Base-by-base conservation (phyloP, 2,888 invertebrate genomes). In the Abscondita cerata region DNA sequence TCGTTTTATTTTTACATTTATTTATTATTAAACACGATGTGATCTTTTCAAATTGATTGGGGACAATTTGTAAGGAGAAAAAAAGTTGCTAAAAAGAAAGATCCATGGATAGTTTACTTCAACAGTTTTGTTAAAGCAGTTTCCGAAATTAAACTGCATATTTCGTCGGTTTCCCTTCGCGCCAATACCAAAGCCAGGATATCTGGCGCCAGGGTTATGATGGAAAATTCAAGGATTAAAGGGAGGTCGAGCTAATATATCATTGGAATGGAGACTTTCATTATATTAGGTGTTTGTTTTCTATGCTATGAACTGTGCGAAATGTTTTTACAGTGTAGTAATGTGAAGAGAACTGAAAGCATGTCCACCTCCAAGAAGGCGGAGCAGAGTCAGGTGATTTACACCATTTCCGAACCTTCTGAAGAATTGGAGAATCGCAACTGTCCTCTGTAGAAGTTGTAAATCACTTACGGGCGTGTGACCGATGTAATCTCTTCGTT, bases 221-320 rank as follows among this genome's bases (percentile, higher is more conserved):
- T 58, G 59, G 62, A 54, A 62, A 62, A 62, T 62, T 46, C 52
- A 53, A 47, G 59, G 50, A 51, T 36, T 58, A 59, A 51, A 38
- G 62, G 44, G 53, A 50, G 59, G 38, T 46, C 44, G 38, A 47
- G 55, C 55, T 59, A 59, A 59, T 56, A 59, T 34, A 55, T 64
- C 55, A 59, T 55, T 52, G 73, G 62, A 68, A 88, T 88, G 88
- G 87, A 87, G 84, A 87, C 87, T 78, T 86, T 87, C 76, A 81
- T 87, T 76, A 84, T 88, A 74, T 82, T 88, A 72, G 87, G 88
- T 71, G 83, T 87, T 77, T 88, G 86, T 82, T 84, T 87, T 78
- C 81, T 88, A 76, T 86, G 87, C 75, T 88, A 88, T 78, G 87
- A 87, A 81, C 83, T 87, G 76, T 85, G 87, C 79, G 87, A 87